phyloP scores from a whole-genome alignment of 2,113 vertebrate species.

The Poicephalus gulielmi region DNA sequence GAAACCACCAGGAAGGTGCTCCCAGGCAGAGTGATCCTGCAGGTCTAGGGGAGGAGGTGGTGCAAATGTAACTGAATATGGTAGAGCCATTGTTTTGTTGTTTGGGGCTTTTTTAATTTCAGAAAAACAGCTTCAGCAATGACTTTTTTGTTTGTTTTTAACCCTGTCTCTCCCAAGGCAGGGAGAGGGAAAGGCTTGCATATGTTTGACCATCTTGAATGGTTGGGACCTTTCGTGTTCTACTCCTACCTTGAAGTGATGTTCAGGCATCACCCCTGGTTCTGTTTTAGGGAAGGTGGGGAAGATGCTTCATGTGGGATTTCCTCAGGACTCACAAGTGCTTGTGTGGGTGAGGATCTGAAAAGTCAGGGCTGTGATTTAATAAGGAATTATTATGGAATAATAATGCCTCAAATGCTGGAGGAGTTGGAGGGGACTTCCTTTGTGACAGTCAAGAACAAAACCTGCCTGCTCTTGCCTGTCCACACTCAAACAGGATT shows the following conservation, averaged over 20 bases:
- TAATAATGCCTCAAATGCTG: not conserved
- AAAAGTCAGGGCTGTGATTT: not conserved
- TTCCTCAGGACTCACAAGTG: not conserved
- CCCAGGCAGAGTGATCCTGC: rapidly evolving
- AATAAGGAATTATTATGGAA: not conserved
- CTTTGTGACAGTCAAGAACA: not conserved
- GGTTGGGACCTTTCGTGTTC: not conserved
- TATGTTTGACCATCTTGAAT: not conserved
- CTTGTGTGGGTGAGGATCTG: not conserved
- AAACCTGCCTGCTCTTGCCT: not conserved
- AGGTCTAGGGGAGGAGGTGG: not conserved
- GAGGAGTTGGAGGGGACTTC: not conserved
- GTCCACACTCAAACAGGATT: not conserved
- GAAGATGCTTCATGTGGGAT: not conserved
- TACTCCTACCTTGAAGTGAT: not conserved
- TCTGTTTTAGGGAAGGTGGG: not conserved
- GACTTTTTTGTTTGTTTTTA: not conserved
- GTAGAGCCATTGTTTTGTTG: not conserved
- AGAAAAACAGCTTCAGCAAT: not conserved
- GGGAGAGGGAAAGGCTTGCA: not conserved
- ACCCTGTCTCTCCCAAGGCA: not conserved
- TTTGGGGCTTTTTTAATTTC: not conserved
- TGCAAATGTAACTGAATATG: not conserved
- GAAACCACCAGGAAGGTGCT: rapidly evolving
- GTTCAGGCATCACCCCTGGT: not conserved